These are phyloP conservation scores for Drosophila tani DNA, from an alignment of 1,140 invertebrate species.

Conservation along the genomic window DNA sequence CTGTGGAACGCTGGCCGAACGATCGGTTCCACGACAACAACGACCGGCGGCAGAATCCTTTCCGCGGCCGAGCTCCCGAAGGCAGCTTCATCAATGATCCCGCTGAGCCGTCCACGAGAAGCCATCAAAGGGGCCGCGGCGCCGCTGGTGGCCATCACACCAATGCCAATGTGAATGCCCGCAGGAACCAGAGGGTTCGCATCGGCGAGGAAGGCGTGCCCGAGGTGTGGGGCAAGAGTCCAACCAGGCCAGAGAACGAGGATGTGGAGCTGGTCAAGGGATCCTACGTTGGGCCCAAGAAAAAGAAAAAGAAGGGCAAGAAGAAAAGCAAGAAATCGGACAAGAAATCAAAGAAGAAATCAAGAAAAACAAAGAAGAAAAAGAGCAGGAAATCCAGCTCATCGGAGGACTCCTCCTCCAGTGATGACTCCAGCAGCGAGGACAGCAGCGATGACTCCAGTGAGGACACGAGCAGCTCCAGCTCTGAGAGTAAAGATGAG, in stretches of 20 bases:
- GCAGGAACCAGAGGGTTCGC: slow-evolving; percentile 89
- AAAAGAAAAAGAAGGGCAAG: slow-evolving; percentile 85
- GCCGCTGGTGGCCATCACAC: slow-evolving; percentile 8
- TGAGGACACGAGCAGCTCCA: slow-evolving; percentile 36
- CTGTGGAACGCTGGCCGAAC: slow-evolving; percentile 84
- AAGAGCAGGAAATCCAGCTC: slow-evolving; percentile 79
- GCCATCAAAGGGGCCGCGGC: slow-evolving; percentile 41
- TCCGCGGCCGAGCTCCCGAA: slow-evolving; percentile 57
- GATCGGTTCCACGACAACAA: slow-evolving; percentile 80
- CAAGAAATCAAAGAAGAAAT: slow-evolving; percentile 86
- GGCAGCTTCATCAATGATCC: slow-evolving; percentile 69
- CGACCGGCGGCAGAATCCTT: slow-evolving; percentile 64
- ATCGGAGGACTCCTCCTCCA: slow-evolving; percentile 61
- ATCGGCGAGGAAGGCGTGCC: slow-evolving; percentile 89
- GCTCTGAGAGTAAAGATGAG: slow-evolving; percentile 45
- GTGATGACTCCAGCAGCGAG: slow-evolving; percentile 41
- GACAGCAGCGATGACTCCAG: slow-evolving; percentile 58
- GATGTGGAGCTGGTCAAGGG: slow-evolving; percentile 74
- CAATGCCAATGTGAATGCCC: slow-evolving; percentile 86
- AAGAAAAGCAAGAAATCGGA: slow-evolving; percentile 87
- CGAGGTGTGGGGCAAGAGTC: slow-evolving; percentile 91
- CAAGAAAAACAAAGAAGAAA: slow-evolving; percentile 86
- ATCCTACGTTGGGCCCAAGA: slow-evolving; percentile 86
- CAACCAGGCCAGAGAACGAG: slow-evolving; percentile 86
- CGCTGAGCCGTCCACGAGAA: slow-evolving; percentile 36